Base-by-base conservation (phyloP, 2,888 invertebrate genomes). In the Didymodactylos carnosus region DNA sequence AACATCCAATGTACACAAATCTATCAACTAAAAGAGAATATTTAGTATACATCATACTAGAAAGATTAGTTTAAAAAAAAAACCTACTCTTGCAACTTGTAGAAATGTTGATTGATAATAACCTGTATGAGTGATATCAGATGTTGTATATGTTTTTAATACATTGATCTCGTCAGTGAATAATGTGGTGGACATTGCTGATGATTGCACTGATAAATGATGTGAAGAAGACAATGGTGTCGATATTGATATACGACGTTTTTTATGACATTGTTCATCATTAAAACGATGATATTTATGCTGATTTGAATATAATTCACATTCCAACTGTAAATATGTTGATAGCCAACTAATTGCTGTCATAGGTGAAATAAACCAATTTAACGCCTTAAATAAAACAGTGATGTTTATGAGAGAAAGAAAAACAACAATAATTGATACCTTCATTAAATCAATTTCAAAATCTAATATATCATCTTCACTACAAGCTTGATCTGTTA, bases 401-500 rank as follows among this genome's bases (percentile, higher is more conserved):
- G 23, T 25, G 4, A 11, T 43, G 1, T 35, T 35, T 23, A 39
- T 1, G 11, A 70, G 27, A 29, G 4, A 41, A 27, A 3, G 8
- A 43, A n/a, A 29, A 27, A 1, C 13, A 29, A 2, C 0, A 10
- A 5, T 11, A n/a, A n/a, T 16, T 77, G 72, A 81, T 72, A 88
- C 88, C 84, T 89, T 89, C 72, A 91, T 83, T 73, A 92, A 87
- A 6, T 89, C 83, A 75, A 91, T 85, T 83, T 92, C 92, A 79
- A 90, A 89, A 43, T 87, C 86, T 13, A 91, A 82, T 75, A 94
- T 92, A 80, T 92, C 90, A 29, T 88, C 87, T 73, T 90, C 89
- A 70, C 89, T 89, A 83, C 95, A 98, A 0, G 95, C 95, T 75
- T 94, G 92, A 85, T 97, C 98, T 0, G 97, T 97, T 19, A 97